Base-by-base conservation (phyloP, 2,797 vertebrate species). In the Bryconaethiops microstoma region DNA sequence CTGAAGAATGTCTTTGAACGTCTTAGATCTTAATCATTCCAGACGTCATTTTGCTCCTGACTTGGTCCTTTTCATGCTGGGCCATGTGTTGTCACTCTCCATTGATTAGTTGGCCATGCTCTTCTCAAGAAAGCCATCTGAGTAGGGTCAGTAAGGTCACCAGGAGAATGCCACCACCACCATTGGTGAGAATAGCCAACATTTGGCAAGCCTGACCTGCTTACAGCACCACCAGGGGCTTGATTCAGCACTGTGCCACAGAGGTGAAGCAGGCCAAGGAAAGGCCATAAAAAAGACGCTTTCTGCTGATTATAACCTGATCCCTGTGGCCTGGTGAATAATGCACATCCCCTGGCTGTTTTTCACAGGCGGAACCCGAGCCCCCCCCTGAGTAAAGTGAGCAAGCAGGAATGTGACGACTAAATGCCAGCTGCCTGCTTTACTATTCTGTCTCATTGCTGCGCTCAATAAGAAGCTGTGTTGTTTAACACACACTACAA, bases 341-440 rank as follows among this genome's bases (percentile, higher is more conserved):
- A 96, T 95, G 92, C 91, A 96, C 89, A 78, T 68, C 42, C 78
- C 86, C 88, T 90, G 93, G 91, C 89, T 88, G 88, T 93, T 94
- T 92, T 91, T 94, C 92, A 93, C 93, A 94, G 89, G 80, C 86
- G 94, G 91, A 95, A 95, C 92, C 88, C 89, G 92, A 95, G 92
- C 92, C 90, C 72, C 89, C 89, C 89, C 88, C 85, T 86, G 86
- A 88, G 94, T 93, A 94, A 95, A 93, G 83, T 78, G 84, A 86
- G 92, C 86, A 91, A 94, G 90, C 87, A 82, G 79, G 87, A 83
- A 90, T 90, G 90, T 87, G 78, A 86, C 79, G 42, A 81, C 86
- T 83, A 85, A 82, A 77, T 84, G 86, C 84, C 91, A 91, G 86
- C 88, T 87, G 88, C 87, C 88, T 88, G 77, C 83, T 90, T 86